Evolutionary conservation across 2,113 vertebrate genomes (phyloP).

Genomic region (Brachyistius frenatus): DNA sequence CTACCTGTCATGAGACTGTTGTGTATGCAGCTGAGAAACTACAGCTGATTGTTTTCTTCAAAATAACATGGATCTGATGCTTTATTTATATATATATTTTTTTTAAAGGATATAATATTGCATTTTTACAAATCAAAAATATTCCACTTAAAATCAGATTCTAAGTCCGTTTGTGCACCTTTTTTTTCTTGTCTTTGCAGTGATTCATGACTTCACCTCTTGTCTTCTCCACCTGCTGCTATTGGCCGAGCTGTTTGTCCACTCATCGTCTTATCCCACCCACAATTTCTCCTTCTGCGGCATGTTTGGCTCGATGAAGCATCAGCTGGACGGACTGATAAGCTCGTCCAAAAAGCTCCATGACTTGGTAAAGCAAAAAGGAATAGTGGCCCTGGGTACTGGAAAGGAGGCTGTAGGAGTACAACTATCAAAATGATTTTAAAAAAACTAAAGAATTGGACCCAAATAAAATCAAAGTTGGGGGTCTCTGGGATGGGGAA

Average conservation of each 20-base stretch:
- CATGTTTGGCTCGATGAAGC: slow-evolving; percentile 22
- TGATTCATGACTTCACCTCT: slow-evolving; percentile 38
- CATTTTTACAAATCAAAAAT: background rate
- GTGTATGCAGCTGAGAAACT: background rate
- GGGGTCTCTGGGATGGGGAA: too few relatives aligned
- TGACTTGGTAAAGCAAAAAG: slow-evolving; percentile 35
- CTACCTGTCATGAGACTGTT: slow-evolving; percentile 39
- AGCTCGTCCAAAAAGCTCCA: slow-evolving; percentile 33
- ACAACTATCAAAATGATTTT: too few relatives aligned
- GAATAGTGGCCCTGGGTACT: too few relatives aligned
- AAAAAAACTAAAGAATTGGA: too few relatives aligned
- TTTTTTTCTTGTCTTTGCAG: slow-evolving; percentile 54
- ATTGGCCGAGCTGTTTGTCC: slow-evolving; percentile 64
- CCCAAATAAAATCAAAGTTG: too few relatives aligned
- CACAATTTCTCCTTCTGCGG: slow-evolving; percentile 4
- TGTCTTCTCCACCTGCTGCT: slow-evolving; percentile 71
- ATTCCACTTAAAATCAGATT: background rate
- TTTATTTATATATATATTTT: too few relatives aligned
- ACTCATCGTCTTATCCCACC: slow-evolving; percentile 27
- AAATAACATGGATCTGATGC: too few relatives aligned
- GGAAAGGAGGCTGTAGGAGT: too few relatives aligned
- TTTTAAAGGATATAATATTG: background rate
- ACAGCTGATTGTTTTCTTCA: too few relatives aligned
- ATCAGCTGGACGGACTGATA: slow-evolving; percentile 38
- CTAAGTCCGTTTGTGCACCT: background rate